These are phyloP conservation scores for Rallus crepitans DNA, from an alignment of 2,797 vertebrate genomes.

Conservation along the genomic window DNA sequence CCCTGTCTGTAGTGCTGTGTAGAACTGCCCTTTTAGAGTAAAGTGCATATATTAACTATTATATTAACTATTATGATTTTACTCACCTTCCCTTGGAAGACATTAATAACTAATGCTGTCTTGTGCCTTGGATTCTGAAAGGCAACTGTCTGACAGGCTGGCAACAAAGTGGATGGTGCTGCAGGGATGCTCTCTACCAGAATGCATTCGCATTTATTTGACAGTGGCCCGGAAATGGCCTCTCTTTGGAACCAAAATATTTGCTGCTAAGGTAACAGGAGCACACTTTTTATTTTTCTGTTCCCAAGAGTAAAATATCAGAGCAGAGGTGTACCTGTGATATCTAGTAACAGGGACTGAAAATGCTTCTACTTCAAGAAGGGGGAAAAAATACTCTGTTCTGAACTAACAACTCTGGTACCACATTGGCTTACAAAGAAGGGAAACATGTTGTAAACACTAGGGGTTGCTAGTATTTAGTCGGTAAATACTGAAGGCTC, in stretches of 20 bases:
- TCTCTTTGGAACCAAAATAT: conserved; percentile 93
- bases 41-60: not conserved
- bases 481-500: not conserved
- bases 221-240: conserved; percentile 95
- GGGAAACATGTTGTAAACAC: not conserved
- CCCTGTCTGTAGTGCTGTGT: not conserved
- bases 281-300: not conserved
- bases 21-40: not conserved
- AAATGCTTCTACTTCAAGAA: not conserved
- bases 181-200: conserved; percentile 87
- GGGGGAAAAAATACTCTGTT: not conserved
- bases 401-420: not conserved
- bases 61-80: not conserved
- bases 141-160: conserved; percentile 86
- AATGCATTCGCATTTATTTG: conserved; percentile 93
- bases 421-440: not conserved
- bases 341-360: not conserved
- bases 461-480: conserved; percentile 15
- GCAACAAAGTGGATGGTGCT: conserved; percentile 89
- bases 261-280: conserved; percentile 88
- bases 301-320: not conserved
- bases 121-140: conserved; percentile 67
- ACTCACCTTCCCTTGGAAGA: not conserved
- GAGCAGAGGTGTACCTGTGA: not conserved
- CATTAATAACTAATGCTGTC: not conserved